Percentiles rank a stretch among this genome's conserved stretches.
phyloP scores from a whole-genome alignment of 1,140 invertebrate genomes.

The Ladona fulva region DNA sequence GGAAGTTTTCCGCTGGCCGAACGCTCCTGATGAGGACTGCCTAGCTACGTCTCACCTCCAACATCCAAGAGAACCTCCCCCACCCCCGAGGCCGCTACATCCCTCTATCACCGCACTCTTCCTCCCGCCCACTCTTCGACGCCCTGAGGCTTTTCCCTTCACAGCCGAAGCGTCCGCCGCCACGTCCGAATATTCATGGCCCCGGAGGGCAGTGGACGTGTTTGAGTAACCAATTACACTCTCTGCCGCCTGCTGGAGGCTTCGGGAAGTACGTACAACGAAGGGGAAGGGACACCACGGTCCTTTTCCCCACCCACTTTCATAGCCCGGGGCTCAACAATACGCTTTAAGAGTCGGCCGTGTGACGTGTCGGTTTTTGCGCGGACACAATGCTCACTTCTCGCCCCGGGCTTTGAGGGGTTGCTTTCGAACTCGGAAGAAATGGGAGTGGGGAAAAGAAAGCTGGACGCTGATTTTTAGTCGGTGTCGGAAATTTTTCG shows the following conservation, averaged over 20 bases:
- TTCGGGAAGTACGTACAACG: constrained; percentile 3
- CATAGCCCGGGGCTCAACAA: background rate
- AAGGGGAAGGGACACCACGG: background rate
- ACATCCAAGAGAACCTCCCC: background rate
- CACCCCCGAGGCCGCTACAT: background rate
- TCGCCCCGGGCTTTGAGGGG: background rate
- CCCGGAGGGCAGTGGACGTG: background rate
- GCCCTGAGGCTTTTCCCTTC: background rate
- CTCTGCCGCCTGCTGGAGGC: background rate
- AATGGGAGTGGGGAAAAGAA: background rate
- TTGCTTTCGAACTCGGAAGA: background rate
- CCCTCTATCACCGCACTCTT: background rate
- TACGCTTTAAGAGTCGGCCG: background rate
- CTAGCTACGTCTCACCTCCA: background rate
- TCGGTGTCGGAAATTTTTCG: too few relatives aligned
- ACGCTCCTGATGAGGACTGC: constrained; percentile 1
- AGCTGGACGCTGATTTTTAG: background rate
- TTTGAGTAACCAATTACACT: constrained; percentile 7
- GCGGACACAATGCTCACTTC: background rate
- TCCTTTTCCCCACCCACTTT: background rate
- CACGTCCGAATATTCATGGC: background rate
- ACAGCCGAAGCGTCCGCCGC: background rate
- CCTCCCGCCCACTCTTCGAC: background rate
- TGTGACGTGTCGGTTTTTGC: background rate
- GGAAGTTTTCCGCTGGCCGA: constrained; percentile 1